These are phyloP conservation scores for Papilio xuthus DNA, from an alignment of 1,140 invertebrate genomes.

Conservation along the genomic window DNA sequence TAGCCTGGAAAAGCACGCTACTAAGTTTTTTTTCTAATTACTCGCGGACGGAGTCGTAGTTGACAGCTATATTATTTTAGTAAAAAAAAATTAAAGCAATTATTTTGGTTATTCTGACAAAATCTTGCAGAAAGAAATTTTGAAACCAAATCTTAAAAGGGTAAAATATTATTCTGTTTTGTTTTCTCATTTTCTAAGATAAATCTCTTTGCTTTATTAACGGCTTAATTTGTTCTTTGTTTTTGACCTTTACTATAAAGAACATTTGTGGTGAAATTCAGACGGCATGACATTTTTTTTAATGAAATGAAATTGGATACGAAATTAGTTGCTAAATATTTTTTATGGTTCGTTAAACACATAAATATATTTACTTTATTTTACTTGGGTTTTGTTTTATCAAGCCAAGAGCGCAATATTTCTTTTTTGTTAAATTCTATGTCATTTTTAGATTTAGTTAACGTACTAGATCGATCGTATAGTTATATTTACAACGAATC, in stretches of 20 bases:
- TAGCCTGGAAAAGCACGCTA: no score
- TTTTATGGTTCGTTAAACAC: not conserved
- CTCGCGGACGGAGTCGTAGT: no score
- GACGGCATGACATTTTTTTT: not conserved
- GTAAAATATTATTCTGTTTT: not conserved
- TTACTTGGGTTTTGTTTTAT: no score
- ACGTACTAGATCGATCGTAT: not conserved
- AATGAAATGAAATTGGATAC: no score
- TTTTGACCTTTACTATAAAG: not conserved
- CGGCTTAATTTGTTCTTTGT: constrained; percentile 17
- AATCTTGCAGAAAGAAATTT: not conserved
- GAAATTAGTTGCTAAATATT: not conserved
- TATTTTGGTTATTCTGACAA: not conserved
- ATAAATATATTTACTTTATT: not conserved
- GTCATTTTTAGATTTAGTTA: no score
- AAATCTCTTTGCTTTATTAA: not conserved
- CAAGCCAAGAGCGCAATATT: no score
- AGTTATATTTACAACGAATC: not conserved
- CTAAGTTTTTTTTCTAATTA: no score
- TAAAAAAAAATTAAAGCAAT: not conserved
- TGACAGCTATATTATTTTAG: no score
- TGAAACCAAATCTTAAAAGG: not conserved
- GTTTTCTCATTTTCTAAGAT: constrained; percentile 24
- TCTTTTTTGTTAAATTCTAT: no score
- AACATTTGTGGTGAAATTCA: not conserved